Conservation (phyloP, 2,113 vertebrate species). For the Nerophis ophidion region DNA sequence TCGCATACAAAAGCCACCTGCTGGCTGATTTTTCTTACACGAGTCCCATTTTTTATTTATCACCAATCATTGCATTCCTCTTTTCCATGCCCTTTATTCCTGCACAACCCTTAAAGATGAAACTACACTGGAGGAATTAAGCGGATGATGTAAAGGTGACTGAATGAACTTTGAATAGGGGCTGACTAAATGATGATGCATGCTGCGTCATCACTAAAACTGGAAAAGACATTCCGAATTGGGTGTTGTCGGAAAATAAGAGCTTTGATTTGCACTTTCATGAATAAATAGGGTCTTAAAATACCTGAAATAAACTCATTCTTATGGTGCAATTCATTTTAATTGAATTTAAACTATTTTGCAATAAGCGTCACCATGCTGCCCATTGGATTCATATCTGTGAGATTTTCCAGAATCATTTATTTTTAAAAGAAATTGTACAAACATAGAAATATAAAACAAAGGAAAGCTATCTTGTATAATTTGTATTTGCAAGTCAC, state of each 20-base stretch:
- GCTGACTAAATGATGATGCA: background rate
- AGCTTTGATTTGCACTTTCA: background rate
- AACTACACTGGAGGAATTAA: background rate
- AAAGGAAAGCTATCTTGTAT: no score
- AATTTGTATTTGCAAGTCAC: no score
- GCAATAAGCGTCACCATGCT: no score
- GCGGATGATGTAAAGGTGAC: no score
- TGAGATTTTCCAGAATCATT: no score
- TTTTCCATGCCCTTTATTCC: conserved; percentile 3
- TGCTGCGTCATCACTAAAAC: background rate
- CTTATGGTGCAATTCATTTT: no score
- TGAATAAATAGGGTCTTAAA: no score
- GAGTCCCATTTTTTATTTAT: conserved; percentile 8
- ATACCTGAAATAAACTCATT: no score
- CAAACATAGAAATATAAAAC: no score
- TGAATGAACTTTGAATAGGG: background rate
- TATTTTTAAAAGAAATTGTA: no score
- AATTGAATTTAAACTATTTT: no score
- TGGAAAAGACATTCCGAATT: background rate
- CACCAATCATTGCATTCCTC: conserved; percentile 8
- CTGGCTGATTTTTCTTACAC: background rate
- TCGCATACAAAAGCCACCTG: conserved; percentile 3
- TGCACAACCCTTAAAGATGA: background rate
- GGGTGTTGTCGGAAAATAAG: background rate
- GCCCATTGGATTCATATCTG: no score